Conservation (phyloP, 2,888 invertebrate species). For the Heliconius erato region DNA sequence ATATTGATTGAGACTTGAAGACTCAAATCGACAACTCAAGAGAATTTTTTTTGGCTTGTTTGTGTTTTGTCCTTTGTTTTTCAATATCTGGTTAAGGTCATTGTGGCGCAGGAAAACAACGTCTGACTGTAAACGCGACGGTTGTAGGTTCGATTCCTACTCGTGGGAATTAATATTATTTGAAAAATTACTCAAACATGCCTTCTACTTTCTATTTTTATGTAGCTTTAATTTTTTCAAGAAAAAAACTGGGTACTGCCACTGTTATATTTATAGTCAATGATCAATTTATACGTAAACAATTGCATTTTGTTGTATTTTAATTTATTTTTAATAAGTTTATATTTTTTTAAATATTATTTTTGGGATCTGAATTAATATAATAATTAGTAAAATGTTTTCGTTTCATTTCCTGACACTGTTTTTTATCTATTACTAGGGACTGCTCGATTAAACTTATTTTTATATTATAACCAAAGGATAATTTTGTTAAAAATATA, state of each 20-base stretch:
- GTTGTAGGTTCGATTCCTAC: too few relatives aligned
- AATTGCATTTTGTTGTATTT: conserved; percentile 23
- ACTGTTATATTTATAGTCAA: not conserved
- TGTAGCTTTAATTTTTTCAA: not conserved
- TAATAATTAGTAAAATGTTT: not conserved
- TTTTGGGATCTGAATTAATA: conserved; percentile 42
- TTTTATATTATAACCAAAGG: not conserved
- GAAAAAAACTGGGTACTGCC: not conserved
- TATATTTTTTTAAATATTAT: conserved; percentile 27
- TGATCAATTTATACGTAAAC: not conserved
- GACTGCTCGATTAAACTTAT: not conserved
- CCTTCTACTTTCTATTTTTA: not conserved
- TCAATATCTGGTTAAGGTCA: too few relatives aligned
- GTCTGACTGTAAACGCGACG: too few relatives aligned
- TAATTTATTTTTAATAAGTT: not conserved
- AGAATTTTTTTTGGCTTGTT: too few relatives aligned
- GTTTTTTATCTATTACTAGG: too few relatives aligned
- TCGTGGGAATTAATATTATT: too few relatives aligned
- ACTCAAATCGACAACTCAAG: too few relatives aligned
- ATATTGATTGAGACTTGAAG: not conserved
- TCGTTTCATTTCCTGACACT: not conserved
- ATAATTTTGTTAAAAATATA: too few relatives aligned
- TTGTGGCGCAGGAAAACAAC: too few relatives aligned
- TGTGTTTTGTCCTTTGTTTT: too few relatives aligned
- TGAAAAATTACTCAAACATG: not conserved